phyloP scores from a whole-genome alignment of 2,888 invertebrate genomes.

The Meiosimyza platycephala region DNA sequence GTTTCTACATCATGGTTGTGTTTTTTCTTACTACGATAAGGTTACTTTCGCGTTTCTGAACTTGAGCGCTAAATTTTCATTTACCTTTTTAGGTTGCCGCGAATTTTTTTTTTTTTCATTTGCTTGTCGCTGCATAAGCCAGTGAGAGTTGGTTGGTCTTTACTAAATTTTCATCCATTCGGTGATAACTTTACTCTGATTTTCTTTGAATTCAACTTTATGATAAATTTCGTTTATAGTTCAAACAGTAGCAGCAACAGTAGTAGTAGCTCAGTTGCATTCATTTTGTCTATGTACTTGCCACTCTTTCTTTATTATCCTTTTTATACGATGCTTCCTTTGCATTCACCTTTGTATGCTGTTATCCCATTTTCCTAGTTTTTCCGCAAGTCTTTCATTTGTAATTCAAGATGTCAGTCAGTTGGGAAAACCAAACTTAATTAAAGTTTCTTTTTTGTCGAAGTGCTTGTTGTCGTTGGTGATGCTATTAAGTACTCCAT shows the following conservation, averaged over 20 bases:
- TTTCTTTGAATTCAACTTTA: constrained; percentile 22
- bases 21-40: constrained; percentile 11
- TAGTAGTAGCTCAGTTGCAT: constrained; percentile 14
- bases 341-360: constrained; percentile 18
- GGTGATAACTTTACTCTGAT: constrained; percentile 27
- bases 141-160: no score
- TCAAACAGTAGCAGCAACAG: constrained; percentile 19
- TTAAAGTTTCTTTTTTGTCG: constrained; percentile 53
- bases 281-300: constrained; percentile 27
- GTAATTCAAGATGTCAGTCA: constrained; percentile 64
- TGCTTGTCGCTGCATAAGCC: no score
- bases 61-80: constrained; percentile 29
- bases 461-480: constrained; percentile 23
- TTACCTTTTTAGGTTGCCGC: constrained; percentile 8
- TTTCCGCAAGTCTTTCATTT: constrained; percentile 49
- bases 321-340: constrained; percentile 15
- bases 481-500: not conserved
- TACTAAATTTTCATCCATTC: constrained; percentile 14
- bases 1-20: not conserved
- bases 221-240: constrained; percentile 35
- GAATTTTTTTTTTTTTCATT: not conserved
- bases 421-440: constrained; percentile 63
- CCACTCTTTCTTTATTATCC: constrained; percentile 11
- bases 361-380: constrained; percentile 25
- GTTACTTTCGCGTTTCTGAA: constrained; percentile 11